Percentiles rank a stretch among this genome's conserved stretches.
Evolutionary conservation across 1,140 invertebrate species (phyloP).

Genomic region (Manduca sexta): DNA sequence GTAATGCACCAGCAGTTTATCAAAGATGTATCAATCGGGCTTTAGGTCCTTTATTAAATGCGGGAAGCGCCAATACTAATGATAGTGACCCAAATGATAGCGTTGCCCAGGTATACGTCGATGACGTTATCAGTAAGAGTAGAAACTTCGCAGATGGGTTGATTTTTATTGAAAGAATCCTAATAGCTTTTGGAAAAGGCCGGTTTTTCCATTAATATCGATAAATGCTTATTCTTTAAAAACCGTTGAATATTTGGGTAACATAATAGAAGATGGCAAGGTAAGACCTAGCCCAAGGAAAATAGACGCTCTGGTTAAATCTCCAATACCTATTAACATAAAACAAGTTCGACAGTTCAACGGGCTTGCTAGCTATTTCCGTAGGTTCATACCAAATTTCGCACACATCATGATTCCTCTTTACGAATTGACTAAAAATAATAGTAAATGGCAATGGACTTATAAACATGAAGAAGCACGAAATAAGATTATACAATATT

Average conservation of each 20-base stretch:
- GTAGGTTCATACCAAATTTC: slow-evolving; percentile 62
- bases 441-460: slow-evolving; percentile 18
- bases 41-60: slow-evolving; percentile 7
- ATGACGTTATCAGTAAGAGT: slow-evolving; percentile 11
- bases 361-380: slow-evolving; percentile 59
- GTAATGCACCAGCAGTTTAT: slow-evolving; percentile 17
- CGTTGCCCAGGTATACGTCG: slow-evolving; percentile 8
- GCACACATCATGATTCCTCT: slow-evolving; percentile 32
- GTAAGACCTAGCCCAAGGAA: slow-evolving; percentile 27
- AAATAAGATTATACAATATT: slow-evolving; percentile 9
- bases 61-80: slow-evolving; percentile 2
- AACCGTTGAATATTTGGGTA: slow-evolving; percentile 31
- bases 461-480: slow-evolving; percentile 19
- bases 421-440: slow-evolving; percentile 16
- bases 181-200: slow-evolving; percentile 21
- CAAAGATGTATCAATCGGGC: slow-evolving; percentile 29
- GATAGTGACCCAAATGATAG: not conserved
- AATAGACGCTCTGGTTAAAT: slow-evolving; percentile 26
- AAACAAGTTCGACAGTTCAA: slow-evolving; percentile 54
- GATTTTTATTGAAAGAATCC: slow-evolving; percentile 19
- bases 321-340: slow-evolving; percentile 24
- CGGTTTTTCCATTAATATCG: slow-evolving; percentile 31
- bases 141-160: slow-evolving; percentile 13
- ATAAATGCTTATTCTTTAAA: slow-evolving; percentile 31
- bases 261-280: slow-evolving; percentile 21